A percentile compares a stretch with the other conserved stretches of the same genome.
These are phyloP conservation scores for Nymphalis io DNA, from an alignment of 1,140 invertebrate species.

Conservation along the genomic window DNA sequence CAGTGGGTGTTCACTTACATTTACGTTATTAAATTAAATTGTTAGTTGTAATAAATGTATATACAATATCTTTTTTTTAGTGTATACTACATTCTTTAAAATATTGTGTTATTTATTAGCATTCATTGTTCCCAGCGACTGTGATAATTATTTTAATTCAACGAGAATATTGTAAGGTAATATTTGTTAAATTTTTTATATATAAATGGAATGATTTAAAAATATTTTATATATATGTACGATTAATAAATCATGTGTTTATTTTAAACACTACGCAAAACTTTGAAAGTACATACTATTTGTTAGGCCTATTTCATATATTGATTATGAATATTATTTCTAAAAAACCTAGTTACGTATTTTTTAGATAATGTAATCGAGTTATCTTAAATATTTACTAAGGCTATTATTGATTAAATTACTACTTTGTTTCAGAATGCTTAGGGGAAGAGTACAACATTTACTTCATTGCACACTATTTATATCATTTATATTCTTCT, in stretches of 20 bases:
- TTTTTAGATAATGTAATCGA: no score
- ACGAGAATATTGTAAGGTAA: constrained; percentile 21
- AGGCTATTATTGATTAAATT: not conserved
- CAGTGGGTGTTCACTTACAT: constrained; percentile 32
- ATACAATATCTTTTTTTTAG: not conserved
- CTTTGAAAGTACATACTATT: no score
- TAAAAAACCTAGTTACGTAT: no score
- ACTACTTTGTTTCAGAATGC: constrained; percentile 73
- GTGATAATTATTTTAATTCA: constrained; percentile 27
- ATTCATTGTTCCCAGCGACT: constrained; percentile 24
- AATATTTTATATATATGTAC: not conserved
- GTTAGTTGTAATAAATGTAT: not conserved
- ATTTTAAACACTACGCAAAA: no score
- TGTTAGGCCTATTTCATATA: no score
- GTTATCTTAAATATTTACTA: no score
- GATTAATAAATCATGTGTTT: not conserved
- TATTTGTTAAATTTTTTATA: not conserved
- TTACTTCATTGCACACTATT: constrained; percentile 89
- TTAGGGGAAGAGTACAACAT: constrained; percentile 74
- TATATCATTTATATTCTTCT: constrained; percentile 87
- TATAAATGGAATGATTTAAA: not conserved
- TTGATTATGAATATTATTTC: no score
- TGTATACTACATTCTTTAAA: not conserved
- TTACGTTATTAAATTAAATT: constrained; percentile 2
- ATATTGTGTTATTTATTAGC: constrained; percentile 1